These are phyloP conservation scores for Cyrtonyx montezumae DNA, from an alignment of 2,113 vertebrate genomes.

Conservation along the genomic window DNA sequence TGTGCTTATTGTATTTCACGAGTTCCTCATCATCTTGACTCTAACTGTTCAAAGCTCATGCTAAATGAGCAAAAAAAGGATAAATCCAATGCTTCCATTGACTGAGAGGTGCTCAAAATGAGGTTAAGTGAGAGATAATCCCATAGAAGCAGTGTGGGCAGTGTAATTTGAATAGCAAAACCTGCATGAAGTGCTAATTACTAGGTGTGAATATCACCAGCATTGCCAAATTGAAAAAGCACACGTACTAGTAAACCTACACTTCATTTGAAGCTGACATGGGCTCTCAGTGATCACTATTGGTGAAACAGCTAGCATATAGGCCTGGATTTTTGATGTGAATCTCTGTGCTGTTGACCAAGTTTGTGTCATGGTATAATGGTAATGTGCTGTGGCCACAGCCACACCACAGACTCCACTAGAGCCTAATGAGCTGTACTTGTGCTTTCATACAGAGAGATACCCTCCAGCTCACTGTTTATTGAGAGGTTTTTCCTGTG, in stretches of 20 bases:
- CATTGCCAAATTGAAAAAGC: not conserved
- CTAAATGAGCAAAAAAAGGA: not conserved
- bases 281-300: not conserved
- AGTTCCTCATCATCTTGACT: not conserved
- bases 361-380: not conserved
- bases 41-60: not conserved
- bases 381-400: not conserved
- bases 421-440: not conserved
- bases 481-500: not conserved
- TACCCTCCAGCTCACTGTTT: not conserved
- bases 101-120: not conserved
- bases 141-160: not conserved
- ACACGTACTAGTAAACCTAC: not conserved
- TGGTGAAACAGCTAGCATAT: not conserved
- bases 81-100: not conserved
- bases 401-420: not conserved
- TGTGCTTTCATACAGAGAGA: not conserved
- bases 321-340: not conserved
- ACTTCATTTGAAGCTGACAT: not conserved
- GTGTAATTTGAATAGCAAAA: not conserved
- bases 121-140: not conserved
- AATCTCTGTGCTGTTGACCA: accelerated
- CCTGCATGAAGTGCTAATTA: not conserved
- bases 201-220: not conserved
- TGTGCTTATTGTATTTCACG: not conserved